Base-by-base conservation (phyloP, 2,113 vertebrate species). In the Salminus brasiliensis region DNA sequence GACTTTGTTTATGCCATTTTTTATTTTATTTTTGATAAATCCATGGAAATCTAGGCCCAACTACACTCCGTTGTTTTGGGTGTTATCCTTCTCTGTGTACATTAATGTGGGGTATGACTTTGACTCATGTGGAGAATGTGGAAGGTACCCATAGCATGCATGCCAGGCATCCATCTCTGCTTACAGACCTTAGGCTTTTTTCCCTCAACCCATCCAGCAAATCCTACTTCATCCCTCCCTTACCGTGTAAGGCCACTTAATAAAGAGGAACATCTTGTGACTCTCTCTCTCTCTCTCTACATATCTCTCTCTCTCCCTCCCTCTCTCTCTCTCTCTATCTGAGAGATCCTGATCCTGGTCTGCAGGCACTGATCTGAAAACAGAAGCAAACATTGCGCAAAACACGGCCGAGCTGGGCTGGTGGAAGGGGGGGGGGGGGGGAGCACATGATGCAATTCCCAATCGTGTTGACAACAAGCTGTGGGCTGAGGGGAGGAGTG, bases 311-410 rank as follows among this genome's bases (percentile, higher is more conserved):
- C 34, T 15, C n/a, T 57, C 43, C 8, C 30, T 32, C 79, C 85
- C 12, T 41, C 69, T 21, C 60, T 76, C 39, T 70, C 66, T 57
- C 52, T 18, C 79, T 47, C 34, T 45, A 32, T 62, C 45, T 59
- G 9, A 39, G 84, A 88, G n/a, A n/a, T n/a, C n/a, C n/a, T n/a
- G n/a, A 87, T 86, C 81, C 80, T 86, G 86, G 80, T 83, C 84
- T 72, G 78, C 71, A 77, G 71, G 70, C 68, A 62, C 47, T 59
- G 21, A 21, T n/a, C 34, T 75, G 69, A 72, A 84, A 68, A 52
- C 82, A 79, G 85, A 75, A 86, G 87, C 87, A 92, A 90, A 90
- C 84, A 90, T 94, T 93, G 85, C 87, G 81, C 88, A 93, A 93
- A 79, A 0, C 4, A 23, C 36, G 27, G 60, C 69, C 47, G 21